A percentile compares a stretch with the other conserved stretches of the same genome.
Conservation (phyloP, 2,888 invertebrate genomes). For the Tiphia femorata region DNA sequence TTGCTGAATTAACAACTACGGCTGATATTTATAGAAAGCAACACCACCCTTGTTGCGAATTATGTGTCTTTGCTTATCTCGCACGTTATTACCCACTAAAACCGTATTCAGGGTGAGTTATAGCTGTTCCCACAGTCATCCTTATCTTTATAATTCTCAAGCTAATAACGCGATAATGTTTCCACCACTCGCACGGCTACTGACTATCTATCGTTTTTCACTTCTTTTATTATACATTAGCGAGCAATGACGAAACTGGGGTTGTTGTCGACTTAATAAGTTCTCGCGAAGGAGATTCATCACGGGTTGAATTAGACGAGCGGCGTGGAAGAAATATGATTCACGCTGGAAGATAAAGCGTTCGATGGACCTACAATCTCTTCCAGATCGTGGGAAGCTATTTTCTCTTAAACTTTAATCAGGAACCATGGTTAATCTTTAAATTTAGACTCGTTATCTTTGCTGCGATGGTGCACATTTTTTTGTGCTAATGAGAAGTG, state of each 20-base stretch:
- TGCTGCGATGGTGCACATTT: too few species aligned
- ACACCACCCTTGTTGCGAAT: too few species aligned
- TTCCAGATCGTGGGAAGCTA: constrained; percentile 19
- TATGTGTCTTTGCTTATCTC: too few species aligned
- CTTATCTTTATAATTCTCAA: not conserved
- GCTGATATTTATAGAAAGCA: too few species aligned
- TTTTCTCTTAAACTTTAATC: too few species aligned
- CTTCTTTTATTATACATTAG: not conserved
- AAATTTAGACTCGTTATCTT: too few species aligned
- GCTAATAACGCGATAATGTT: too few species aligned
- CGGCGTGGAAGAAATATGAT: constrained; percentile 8
- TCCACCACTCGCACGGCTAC: not conserved
- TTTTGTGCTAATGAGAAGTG: too few species aligned
- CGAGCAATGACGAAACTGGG: constrained; percentile 18
- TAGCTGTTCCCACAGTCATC: not conserved
- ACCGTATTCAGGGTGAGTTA: too few species aligned
- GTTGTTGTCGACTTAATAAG: constrained; percentile 23
- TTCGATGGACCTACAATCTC: constrained; percentile 6
- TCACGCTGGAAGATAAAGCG: constrained; percentile 13
- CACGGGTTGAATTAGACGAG: constrained; percentile 17
- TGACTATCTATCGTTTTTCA: too few species aligned
- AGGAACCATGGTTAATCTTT: too few species aligned
- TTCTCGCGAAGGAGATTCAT: constrained; percentile 23
- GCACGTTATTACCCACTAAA: not conserved
- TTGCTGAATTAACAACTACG: too few species aligned